phyloP scores from a whole-genome alignment of 1,140 invertebrate genomes.

The Rhyacophila brunnea region DNA sequence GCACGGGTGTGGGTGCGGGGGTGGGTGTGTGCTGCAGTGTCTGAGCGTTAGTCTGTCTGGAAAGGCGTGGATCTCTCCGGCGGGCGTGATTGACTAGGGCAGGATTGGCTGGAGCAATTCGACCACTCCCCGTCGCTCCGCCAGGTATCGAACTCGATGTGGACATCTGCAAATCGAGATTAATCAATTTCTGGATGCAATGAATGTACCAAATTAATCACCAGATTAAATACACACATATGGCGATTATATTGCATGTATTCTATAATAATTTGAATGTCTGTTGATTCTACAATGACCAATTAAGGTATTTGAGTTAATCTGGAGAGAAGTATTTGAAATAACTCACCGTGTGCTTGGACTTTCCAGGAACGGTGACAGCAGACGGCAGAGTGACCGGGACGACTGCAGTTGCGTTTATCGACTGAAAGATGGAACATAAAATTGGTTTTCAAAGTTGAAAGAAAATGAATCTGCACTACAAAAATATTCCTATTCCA shows the following conservation, averaged over 20 bases:
- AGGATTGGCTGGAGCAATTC: conserved; percentile 66
- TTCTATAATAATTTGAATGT: too few species aligned
- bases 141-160: neutral
- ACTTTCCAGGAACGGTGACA: conserved; percentile 9
- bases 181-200: too few species aligned
- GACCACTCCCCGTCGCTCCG: conserved; percentile 35
- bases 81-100: conserved; percentile 56
- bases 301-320: too few species aligned
- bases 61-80: conserved; percentile 60
- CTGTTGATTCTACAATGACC: too few species aligned
- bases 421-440: neutral
- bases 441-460: too few species aligned
- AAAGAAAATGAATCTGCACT: too few species aligned
- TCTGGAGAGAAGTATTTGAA: too few species aligned
- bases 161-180: neutral
- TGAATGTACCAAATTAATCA: too few species aligned
- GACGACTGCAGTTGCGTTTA: conserved; percentile 9
- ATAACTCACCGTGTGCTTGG: neutral
- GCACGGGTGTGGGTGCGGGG: conserved; percentile 14
- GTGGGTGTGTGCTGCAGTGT: conserved; percentile 39
- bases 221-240: too few species aligned
- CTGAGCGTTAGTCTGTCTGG: conserved; percentile 41
- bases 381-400: neutral
- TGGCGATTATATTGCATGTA: too few species aligned
- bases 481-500: too few species aligned